Base-by-base conservation (phyloP, 2,888 invertebrate species). In the Eumacrocentrus americanus region DNA sequence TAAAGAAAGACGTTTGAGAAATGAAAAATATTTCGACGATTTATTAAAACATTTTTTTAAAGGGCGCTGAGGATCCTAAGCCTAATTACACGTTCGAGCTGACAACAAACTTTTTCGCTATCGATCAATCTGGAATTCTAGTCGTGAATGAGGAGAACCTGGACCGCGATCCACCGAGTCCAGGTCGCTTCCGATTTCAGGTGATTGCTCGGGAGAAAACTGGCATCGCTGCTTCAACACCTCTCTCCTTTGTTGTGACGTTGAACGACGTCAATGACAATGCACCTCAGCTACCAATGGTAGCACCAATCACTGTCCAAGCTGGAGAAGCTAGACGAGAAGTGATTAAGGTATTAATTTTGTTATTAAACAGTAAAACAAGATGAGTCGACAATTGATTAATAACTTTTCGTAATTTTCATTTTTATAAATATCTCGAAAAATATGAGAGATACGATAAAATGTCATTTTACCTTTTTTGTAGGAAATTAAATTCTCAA, bases 181-280 rank as follows among this genome's bases (percentile, higher is more conserved):
- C 90, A 0, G 91, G 91, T 20, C 89, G 89, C 74, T 92, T 91
- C 74, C 89, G 91, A 72, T 94, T 95, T 79, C 95, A 95, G 83
- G 89, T 94, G 50, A 92, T 94, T 3, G 94, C 93, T 0, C 83
- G 94, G 2, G 94, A 95, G 81, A 88, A 87, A 52, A 88, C 85
- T 50, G 91, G 91, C 0, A 84, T 85, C 22, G 92, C 92, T 0
- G 93, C 93, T 1, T 94, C 94, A 63, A 88, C 93, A 3, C 95
- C 95, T 0, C 82, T 91, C 14, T 91, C 91, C 0, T 78, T 95
- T 38, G 87, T 89, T 0, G 93, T 95, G 0, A 85, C 87, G 42
- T 81, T 93, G 60, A 84, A 89, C 62, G 94, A 95, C 78, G 89
- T 91, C 48, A 95, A 95, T 75, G 95, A 95, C 77, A 95, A 95